Base-by-base conservation (phyloP, 2,113 vertebrate species). In the Spea bombifrons region DNA sequence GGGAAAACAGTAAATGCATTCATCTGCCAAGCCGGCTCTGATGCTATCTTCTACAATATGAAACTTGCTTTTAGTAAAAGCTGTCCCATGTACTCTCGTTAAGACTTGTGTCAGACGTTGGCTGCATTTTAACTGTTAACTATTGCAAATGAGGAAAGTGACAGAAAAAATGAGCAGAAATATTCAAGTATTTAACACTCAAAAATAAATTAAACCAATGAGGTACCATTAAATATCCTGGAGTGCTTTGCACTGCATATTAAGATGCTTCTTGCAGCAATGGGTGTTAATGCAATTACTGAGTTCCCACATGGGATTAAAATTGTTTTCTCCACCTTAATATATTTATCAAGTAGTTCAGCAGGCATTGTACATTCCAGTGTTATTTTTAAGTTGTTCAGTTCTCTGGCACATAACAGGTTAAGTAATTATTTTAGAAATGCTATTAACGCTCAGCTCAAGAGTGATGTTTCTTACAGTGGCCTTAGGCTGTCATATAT, bases 1-100 rank as follows among this genome's bases (percentile, higher is more conserved):
- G 43, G 46, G 50, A 45, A n/a, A 77, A 77, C 77, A 73, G 70
- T 65, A 73, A 44, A 43, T 6, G 9, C 61, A 64, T 64, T 64
- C 61, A 17, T n/a, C 9, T 1, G 30, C 10, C 59, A 61, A 10
- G 10, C 15, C 8, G 10, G 55, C 55, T 59, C 55, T 9, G 15
- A 59, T 12, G 55, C 8, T 4, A 30, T 30, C 30, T 30, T 30
- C 30, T 30, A 30, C 30, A 30, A 30, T 9, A 59, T 12, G 10
- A 13, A 8, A 59, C 15, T 13, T 46, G 12, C 13, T 2, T 68
- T 10, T 46, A 68, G 10, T 46, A 68, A 47, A 46, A 15, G 13
- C 45, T 44, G 47, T 47, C 13, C 10, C 47, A 10, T 13, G 44
- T 6, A 47, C 8, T 68, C 12, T 12, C 44, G 8, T 46, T 59